Conservation (phyloP, 2,797 vertebrate genomes). For the Apodemus agrarius region DNA sequence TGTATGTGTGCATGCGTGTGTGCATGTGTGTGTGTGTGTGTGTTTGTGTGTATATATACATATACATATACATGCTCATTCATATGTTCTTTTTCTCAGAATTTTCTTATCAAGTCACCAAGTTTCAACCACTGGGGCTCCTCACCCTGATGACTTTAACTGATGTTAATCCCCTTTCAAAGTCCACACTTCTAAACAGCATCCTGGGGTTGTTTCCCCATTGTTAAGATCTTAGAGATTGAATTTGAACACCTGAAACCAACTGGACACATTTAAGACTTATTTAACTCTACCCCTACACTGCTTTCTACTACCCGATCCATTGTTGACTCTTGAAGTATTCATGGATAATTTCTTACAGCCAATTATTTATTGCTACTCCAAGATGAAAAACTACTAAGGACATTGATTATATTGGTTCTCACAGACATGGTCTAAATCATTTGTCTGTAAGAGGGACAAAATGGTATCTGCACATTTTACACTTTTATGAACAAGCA, state of each 20-base stretch:
- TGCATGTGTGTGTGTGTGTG: not conserved
- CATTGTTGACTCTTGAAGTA: not conserved
- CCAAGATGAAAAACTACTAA: not conserved
- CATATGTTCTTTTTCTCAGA: not conserved
- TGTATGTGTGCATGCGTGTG: too few relatives aligned
- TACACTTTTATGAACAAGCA: not conserved
- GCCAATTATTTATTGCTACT: not conserved
- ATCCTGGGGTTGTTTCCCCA: not conserved
- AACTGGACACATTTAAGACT: too few relatives aligned
- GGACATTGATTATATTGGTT: not conserved
- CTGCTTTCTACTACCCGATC: not conserved
- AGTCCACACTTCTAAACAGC: not conserved
- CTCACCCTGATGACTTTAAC: not conserved
- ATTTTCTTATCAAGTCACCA: not conserved
- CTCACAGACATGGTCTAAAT: not conserved
- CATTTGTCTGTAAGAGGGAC: not conserved
- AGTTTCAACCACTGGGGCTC: not conserved
- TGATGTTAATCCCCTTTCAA: not conserved
- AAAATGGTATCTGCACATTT: rapidly evolving
- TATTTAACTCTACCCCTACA: not conserved
- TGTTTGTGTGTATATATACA: not conserved
- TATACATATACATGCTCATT: too few relatives aligned
- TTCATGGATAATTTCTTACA: not conserved
- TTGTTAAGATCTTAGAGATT: not conserved
- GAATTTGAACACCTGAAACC: too few relatives aligned